Percentiles rank a stretch among this genome's conserved stretches.
Conservation (phyloP, 2,888 invertebrate species). For the Cabera pusaria region DNA sequence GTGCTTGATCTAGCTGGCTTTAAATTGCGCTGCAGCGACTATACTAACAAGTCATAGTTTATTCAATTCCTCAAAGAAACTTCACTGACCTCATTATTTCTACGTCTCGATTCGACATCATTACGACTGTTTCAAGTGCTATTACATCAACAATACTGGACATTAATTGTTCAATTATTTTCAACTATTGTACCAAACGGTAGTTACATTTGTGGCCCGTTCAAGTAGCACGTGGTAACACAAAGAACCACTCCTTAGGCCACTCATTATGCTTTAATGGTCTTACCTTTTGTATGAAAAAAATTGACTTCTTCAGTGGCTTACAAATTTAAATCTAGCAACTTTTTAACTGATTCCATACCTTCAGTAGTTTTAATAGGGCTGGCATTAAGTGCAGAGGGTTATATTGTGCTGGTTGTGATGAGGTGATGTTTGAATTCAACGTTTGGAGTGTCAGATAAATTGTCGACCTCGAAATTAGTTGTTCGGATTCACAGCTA, state of each 20-base stretch:
- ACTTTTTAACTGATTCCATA: constrained; percentile 26
- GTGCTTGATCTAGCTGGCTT: too few species aligned
- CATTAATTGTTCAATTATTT: constrained; percentile 81
- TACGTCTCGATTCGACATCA: constrained; percentile 56
- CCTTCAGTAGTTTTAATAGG: constrained; percentile 31
- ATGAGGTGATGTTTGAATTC: constrained; percentile 29
- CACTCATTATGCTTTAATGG: constrained; percentile 82
- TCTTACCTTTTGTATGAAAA: constrained; percentile 65
- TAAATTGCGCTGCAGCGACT: too few species aligned
- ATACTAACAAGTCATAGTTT: too few species aligned
- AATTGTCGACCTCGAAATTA: constrained; percentile 72
- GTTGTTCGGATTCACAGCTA: constrained; percentile 72
- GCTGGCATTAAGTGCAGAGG: constrained; percentile 9
- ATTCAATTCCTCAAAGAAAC: constrained; percentile 8
- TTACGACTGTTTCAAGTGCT: constrained; percentile 70
- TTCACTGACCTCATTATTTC: constrained; percentile 15
- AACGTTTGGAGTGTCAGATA: constrained; percentile 74
- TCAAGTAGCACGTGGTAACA: constrained; percentile 76
- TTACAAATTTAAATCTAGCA: constrained; percentile 30
- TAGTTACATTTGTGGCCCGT: constrained; percentile 61
- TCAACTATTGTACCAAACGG: constrained; percentile 73
- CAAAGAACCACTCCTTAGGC: constrained; percentile 73
- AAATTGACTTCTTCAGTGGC: constrained; percentile 64
- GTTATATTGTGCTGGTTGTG: constrained; percentile 13
- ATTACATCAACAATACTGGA: constrained; percentile 56